phyloP scores from a whole-genome alignment of 2,797 vertebrate genomes.

The Manis javanica region DNA sequence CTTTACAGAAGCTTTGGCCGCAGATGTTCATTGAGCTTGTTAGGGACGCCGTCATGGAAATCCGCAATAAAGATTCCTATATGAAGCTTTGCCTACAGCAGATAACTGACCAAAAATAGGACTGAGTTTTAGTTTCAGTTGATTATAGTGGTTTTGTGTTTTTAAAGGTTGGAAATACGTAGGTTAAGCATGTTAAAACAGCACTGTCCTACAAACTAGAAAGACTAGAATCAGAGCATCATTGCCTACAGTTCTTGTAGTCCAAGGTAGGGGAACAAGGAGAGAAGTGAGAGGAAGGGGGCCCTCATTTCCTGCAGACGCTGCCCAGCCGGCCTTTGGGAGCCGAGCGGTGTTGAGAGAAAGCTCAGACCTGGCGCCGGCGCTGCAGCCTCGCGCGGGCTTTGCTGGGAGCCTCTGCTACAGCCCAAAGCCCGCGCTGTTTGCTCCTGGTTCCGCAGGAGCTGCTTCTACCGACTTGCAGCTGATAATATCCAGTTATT shows the following conservation, averaged over 20 bases:
- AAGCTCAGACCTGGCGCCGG: background rate
- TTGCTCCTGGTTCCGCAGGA: background rate
- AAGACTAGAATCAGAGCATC: conserved; percentile 55
- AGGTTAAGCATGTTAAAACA: conserved; percentile 37
- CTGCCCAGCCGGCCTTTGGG: background rate
- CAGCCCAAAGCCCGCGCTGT: background rate
- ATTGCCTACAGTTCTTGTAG: conserved; percentile 30
- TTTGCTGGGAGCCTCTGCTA: background rate
- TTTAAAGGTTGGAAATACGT: conserved; percentile 53
- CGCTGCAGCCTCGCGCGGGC: background rate
- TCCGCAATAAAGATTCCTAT: conserved; percentile 91
- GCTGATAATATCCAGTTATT: conserved; percentile 59
- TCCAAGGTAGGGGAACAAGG: background rate
- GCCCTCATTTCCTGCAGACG: background rate
- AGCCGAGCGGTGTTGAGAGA: background rate
- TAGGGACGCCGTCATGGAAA: conserved; percentile 95
- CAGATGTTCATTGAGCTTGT: conserved; percentile 97
- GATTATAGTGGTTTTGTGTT: conserved; percentile 2
- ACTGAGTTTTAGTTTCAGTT: background rate
- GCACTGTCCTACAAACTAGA: background rate
- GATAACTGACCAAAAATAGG: conserved; percentile 86
- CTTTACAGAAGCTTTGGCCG: conserved; percentile 97
- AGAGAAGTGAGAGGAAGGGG: background rate
- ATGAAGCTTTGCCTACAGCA: conserved; percentile 92
- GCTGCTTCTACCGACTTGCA: conserved; percentile 67